Base-by-base conservation (phyloP, 2,113 vertebrate genomes). In the Anser cygnoides region DNA sequence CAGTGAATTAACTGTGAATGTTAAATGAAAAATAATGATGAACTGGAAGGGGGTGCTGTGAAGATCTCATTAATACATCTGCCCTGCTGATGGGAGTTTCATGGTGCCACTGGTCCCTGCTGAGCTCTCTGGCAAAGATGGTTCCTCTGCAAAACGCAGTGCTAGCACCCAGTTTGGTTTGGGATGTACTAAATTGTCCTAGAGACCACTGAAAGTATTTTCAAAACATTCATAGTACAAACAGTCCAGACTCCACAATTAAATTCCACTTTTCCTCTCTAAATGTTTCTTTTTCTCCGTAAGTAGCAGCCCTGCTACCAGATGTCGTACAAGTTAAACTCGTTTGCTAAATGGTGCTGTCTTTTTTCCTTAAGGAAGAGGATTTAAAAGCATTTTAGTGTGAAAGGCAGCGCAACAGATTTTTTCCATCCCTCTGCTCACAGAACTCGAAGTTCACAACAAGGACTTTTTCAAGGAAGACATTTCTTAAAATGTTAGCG, bases 301-400 rank as follows among this genome's bases (percentile, higher is more conserved):
- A 37, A 19, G 44, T 14, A 74, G 55, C 10, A 55, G 25, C n/a
- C 33, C 10, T 62, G 16, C 35, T 87, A 19, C 21, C 88, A 81
- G 29, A 50, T 15, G 5, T 8, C 13, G 21, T 55, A 4, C 10
- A 35, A 35, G 25, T 10, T 49, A 44, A 37, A n/a, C 33, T 59
- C 55, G 20, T 46, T 71, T 55, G 58, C 61, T 92, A 78, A 90
- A 49, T 21, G 8, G 8, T 21, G 2, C 10, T 28, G 21, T 33
- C 29, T 66, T 78, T 71, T 55, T 70, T 84, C 31, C 59, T 67
- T 57, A 41, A 63, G 46, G 43, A 74, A 93, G 66, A 87, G 29
- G 39, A 70, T 74, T 84, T 78, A 79, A 89, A 84, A 95, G n/a
- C 46, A 52, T 81, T 96, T 89, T 71, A 2, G 1, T 71, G 55